phyloP scores from a whole-genome alignment of 2,113 vertebrate species.

The Xiphophorus hellerii region DNA sequence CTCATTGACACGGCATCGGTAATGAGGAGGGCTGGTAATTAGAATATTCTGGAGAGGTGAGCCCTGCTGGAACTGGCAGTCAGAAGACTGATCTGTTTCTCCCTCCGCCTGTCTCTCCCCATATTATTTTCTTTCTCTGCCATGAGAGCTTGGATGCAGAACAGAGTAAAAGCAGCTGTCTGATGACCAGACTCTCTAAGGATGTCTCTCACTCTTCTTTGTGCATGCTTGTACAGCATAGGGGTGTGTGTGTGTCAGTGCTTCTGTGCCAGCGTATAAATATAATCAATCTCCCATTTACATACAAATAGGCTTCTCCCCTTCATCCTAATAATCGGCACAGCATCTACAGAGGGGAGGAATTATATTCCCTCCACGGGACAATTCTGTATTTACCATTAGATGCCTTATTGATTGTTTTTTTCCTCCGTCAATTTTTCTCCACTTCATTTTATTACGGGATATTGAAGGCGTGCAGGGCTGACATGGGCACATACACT shows the following conservation, averaged over 20 bases:
- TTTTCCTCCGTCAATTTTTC: conserved; percentile 31
- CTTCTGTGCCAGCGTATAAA: conserved; percentile 79
- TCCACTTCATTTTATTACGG: conserved; percentile 82
- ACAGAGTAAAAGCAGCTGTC: conserved; percentile 66
- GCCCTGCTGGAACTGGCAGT: conserved; percentile 66
- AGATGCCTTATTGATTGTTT: conserved; percentile 81
- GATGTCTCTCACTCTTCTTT: conserved; percentile 49
- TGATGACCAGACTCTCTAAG: conserved; percentile 53
- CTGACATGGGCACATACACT: conserved; percentile 74
- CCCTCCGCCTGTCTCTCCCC: conserved; percentile 31
- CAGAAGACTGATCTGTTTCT: conserved; percentile 66
- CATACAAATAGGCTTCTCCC: conserved; percentile 82
- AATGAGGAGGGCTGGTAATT: conserved; percentile 82
- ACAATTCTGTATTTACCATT: conserved; percentile 81
- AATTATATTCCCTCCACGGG: conserved; percentile 73
- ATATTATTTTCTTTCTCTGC: conserved; percentile 55
- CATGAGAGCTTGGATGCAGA: conserved; percentile 49
- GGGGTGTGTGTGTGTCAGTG: conserved; percentile 15
- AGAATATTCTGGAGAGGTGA: conserved; percentile 81
- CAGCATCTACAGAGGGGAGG: conserved; percentile 67
- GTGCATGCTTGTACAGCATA: conserved; percentile 25
- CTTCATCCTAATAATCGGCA: conserved; percentile 77
- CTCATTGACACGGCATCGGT: conserved; percentile 80
- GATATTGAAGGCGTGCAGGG: conserved; percentile 80
- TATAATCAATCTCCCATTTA: conserved; percentile 85